A percentile compares a stretch with the other conserved stretches of the same genome.
Conservation (phyloP, 2,888 invertebrate species). For the Caenorhabditis becei region DNA sequence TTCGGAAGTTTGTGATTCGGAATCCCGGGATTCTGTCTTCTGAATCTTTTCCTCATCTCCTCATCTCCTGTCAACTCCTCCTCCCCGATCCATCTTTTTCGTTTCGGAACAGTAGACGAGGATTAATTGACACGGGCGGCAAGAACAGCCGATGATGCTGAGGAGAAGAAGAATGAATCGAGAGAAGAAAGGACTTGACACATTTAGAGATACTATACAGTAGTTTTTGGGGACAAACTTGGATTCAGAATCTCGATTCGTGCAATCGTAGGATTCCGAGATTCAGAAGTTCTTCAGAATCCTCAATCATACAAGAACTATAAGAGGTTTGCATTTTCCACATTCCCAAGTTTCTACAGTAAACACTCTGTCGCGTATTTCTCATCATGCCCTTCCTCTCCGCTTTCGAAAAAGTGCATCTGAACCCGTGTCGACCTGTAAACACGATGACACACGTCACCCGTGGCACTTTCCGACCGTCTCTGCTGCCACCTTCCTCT, state of each 20-base stretch:
- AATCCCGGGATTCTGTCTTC: slow-evolving; percentile 2
- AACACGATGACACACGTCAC: slow-evolving; percentile 1
- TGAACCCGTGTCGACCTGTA: neutral
- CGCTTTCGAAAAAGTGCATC: too few species aligned
- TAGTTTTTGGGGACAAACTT: too few species aligned
- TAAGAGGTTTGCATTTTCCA: too few species aligned
- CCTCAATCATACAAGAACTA: too few species aligned
- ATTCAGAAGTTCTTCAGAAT: neutral
- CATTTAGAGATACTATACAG: slow-evolving; percentile 15
- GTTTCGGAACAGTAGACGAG: slow-evolving; percentile 7
- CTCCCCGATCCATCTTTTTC: neutral
- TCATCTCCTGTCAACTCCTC: neutral
- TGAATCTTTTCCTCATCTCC: neutral
- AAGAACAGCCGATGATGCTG: neutral
- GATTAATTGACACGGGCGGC: slow-evolving; percentile 36
- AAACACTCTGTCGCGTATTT: too few species aligned
- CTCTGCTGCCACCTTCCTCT: too few species aligned
- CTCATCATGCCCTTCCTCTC: too few species aligned
- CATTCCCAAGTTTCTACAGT: too few species aligned
- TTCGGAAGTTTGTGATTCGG: too few species aligned
- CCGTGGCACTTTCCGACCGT: neutral
- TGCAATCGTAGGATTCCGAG: neutral
- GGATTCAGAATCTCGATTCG: too few species aligned
- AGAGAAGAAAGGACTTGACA: slow-evolving; percentile 31
- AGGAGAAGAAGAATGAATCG: neutral